Conservation (phyloP, 2,113 vertebrate species). For the Eurypyga helias region DNA sequence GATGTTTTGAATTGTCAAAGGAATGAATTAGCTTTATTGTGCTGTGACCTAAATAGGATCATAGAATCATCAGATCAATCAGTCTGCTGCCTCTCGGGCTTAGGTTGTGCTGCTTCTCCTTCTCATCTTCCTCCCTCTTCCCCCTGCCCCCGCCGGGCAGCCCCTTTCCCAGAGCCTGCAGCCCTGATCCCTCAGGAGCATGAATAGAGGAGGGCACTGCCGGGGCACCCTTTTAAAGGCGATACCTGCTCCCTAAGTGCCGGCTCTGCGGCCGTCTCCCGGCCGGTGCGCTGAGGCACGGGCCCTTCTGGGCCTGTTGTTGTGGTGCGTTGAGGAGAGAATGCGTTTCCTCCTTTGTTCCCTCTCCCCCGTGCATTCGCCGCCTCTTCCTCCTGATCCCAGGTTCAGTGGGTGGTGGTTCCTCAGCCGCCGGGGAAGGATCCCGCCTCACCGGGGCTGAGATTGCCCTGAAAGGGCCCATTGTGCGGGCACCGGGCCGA, state of each 20-base stretch:
- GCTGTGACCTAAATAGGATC: slow-evolving; percentile 71
- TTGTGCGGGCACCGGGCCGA: slow-evolving; percentile 28
- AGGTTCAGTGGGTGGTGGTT: slow-evolving; percentile 34
- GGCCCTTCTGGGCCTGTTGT: neutral
- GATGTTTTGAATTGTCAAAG: slow-evolving; percentile 67
- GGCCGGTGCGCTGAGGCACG: neutral
- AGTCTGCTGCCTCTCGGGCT: slow-evolving; percentile 25
- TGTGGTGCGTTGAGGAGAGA: neutral
- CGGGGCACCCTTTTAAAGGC: neutral
- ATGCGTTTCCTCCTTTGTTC: neutral
- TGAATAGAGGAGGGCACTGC: neutral
- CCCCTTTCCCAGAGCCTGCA: neutral
- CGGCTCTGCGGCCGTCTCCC: neutral
- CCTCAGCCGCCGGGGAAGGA: neutral
- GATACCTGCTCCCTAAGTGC: neutral
- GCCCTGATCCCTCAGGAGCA: neutral
- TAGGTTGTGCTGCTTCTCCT: neutral
- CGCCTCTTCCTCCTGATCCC: neutral
- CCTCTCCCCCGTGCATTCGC: neutral
- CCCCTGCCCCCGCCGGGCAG: neutral
- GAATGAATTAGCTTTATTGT: slow-evolving; percentile 65
- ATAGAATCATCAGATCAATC: slow-evolving; percentile 72
- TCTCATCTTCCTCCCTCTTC: neutral
- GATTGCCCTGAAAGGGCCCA: slow-evolving; percentile 50
- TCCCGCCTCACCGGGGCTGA: neutral